Evolutionary conservation across 2,888 invertebrate species (phyloP), one percentile per base, ranked within the genome.

Genomic region (Germaria angustata): DNA sequence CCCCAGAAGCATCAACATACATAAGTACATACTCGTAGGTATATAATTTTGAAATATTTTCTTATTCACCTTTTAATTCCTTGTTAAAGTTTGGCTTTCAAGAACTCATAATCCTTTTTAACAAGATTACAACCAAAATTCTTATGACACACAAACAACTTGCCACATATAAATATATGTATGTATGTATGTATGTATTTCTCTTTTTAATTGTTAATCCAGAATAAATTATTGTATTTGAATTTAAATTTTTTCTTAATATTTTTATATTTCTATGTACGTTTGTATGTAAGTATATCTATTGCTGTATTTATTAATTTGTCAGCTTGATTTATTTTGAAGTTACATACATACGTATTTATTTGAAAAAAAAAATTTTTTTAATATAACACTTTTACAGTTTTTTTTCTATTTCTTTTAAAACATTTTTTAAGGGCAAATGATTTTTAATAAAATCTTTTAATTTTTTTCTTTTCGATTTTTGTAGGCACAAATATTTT

Each of bases 401-500:
- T n/a, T 6, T 61, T 61, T 15, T 39, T 15, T 20, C 28, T 61
- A 34, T 39, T n/a, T 39, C 7, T 36, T 44, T 28, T 3, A 17
- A 44, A 34, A 46, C 8, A 15, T 28, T 28, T 61, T 73, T 57
- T 8, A 6, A 34, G 34, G 55, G 39, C n/a, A 39, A n/a, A 39
- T 4, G 28, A 22, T 13, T 63, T 49, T 79, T 49, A 6, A 57
- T 57, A 22, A 49, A 32, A 28, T 34, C n/a, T 51, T 22, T 49
- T 28, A 32, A 20, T 44, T 55, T 65, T 53, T 34, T 9, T 36
- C n/a, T 11, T 41, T 65, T n/a, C 22, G 65, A 57, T 78, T 55
- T 69, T 65, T 44, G 24, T 72, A 80, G 68, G 63, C 80, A 76
- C 75, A 81, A 53, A 28, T 9, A 41, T 13, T 59, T 0, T 51